phyloP scores from a whole-genome alignment of 2,113 vertebrate genomes.

The Triplophysa siluroides region DNA sequence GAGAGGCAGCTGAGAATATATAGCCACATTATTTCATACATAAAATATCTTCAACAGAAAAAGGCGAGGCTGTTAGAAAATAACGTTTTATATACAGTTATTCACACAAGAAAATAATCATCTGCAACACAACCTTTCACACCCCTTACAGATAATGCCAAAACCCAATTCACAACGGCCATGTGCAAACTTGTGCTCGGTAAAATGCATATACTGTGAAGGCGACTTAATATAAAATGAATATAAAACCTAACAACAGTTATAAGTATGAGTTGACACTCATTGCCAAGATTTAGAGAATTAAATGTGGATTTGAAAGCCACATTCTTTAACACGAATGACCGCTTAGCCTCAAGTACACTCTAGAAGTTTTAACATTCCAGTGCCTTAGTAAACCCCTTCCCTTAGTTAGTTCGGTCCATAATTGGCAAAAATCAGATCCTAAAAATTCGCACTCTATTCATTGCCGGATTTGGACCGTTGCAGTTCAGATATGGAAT shows the following conservation, averaged over 20 bases:
- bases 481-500: too few species aligned
- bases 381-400: too few species aligned
- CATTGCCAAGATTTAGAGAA: neutral
- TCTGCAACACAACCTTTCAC: neutral
- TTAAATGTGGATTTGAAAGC: neutral
- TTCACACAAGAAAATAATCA: conserved; percentile 27
- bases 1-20: neutral
- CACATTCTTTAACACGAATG: neutral
- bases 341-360: neutral
- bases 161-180: conserved; percentile 2
- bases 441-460: too few species aligned
- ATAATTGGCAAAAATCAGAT: too few species aligned
- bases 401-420: too few species aligned
- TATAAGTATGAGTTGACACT: conserved; percentile 6
- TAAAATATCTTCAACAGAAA: neutral
- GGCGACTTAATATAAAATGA: neutral
- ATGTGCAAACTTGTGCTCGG: conserved; percentile 36
- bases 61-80: conserved; percentile 32
- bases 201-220: conserved; percentile 20
- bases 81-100: conserved; percentile 48
- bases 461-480: too few species aligned
- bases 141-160: neutral
- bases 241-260: conserved; percentile 27
- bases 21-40: neutral
- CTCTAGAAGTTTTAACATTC: neutral